phyloP scores from a whole-genome alignment of 2,797 vertebrate genomes.

The Sebastiscus albofasciatus region DNA sequence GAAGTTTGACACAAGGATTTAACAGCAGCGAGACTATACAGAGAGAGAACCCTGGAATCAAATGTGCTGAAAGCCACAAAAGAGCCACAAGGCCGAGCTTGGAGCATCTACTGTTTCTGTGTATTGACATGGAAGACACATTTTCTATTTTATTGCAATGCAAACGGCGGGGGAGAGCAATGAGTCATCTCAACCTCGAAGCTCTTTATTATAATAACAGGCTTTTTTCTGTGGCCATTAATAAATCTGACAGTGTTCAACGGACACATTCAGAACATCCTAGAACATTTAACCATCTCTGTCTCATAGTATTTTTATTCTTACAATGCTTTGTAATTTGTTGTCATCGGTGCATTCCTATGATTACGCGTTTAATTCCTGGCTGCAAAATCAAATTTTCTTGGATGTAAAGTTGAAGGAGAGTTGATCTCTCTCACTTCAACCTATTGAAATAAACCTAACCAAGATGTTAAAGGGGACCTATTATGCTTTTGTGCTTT shows the following conservation, averaged over 20 bases:
- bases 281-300: not conserved
- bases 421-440: not conserved
- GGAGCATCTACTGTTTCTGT: slow-evolving; percentile 13
- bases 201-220: slow-evolving; percentile 13
- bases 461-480: not conserved
- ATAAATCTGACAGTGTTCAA: not conserved
- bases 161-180: not conserved
- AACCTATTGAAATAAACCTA: not conserved
- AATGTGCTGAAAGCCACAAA: slow-evolving; percentile 56
- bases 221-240: not conserved
- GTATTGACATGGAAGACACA: slow-evolving; percentile 37
- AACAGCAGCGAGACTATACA: slow-evolving; percentile 26
- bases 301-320: not conserved
- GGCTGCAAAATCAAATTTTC: not conserved
- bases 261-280: not conserved
- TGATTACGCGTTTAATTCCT: not conserved
- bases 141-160: slow-evolving; percentile 21
- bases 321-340: not conserved
- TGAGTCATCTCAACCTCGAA: slow-evolving; percentile 35
- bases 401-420: not conserved
- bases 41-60: slow-evolving; percentile 54
- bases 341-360: not conserved
- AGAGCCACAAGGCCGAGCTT: slow-evolving; percentile 41
- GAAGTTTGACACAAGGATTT: slow-evolving; percentile 59
- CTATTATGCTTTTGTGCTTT: too few relatives aligned